Evolutionary conservation across 1,140 invertebrate genomes (phyloP), one percentile per base, ranked within the genome.

Genomic region (Lordiphosa collinella): DNA sequence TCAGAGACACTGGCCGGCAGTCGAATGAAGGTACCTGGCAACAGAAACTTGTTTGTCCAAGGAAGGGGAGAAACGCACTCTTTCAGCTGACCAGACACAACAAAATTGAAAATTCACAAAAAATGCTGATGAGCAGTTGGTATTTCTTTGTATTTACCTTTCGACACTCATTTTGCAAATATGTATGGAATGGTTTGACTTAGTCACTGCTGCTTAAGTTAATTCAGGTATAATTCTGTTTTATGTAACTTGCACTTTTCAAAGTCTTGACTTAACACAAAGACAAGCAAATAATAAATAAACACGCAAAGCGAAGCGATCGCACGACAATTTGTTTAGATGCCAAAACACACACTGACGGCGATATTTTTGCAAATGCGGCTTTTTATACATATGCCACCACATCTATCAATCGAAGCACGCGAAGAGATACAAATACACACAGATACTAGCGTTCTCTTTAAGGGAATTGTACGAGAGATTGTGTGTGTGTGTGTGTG

Each of bases 141-240:
- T 43, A 2, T 29, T 46, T 37, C 36, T 40, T 57, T 22, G 29
- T 54, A 65, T 65, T 67, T 80, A 80, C 75, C 75, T 80, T 65
- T 80, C 60, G 76, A 53, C 72, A 53, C 51, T 75, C 75, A 80
- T 80, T 75, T 80, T 58, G 56, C 22, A 25, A 25, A 25, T 25
- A 25, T 25, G 12, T 13, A 8, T 36, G 8, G 2, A 10, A 16
- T 31, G 31, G 52, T 51, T 29, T 65, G 69, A 79, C 80, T 50
- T 53, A 64, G 41, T 68, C 49, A 18, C 31, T 53, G 60, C 60
- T 46, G 25, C 5, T 34, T 41, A 61, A 69, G 56, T 65, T 65
- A 66, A 51, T 64, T 49, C 51, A 64, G 47, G 57, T 31, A 61
- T 35, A 43, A 43, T 44, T 44, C 55, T 48, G 44, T 44, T 40